Base-by-base conservation (phyloP, 2,888 invertebrate species). In the Drosophila ezoana region DNA sequence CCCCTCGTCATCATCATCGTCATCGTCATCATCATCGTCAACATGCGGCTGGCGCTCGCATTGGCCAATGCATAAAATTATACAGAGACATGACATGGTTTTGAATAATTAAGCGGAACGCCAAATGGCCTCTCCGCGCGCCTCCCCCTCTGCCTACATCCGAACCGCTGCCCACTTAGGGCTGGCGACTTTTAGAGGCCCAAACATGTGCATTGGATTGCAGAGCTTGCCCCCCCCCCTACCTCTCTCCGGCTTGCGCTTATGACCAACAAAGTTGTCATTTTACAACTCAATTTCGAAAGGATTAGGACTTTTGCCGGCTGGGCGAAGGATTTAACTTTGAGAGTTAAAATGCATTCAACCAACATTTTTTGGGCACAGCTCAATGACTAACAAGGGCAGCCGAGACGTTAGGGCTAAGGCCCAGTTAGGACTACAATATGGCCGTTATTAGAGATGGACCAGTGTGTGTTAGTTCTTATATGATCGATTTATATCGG, bases 11-110 rank as follows among this genome's bases (percentile, higher is more conserved):
- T 65, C 66, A 51, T 65, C 58, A 51, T 49, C 57, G 51, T 66
- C 47, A 51, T 37, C 47, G 47, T 37, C 61, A 43, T 23, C 51
- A 35, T 18, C 45, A 32, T 35, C 68, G 40, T 37, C 68, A 64
- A 32, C 54, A 54, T 43, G 41, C 37, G 47, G 59, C 57, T 66
- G 82, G 72, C 84, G 81, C 78, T 80, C 75, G 75, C 76, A 74
- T 87, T 81, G 81, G 87, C 84, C 85, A 88, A 87, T 91, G 90
- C 90, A 91, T 90, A 90, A 86, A 90, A 91, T 91, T 91, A 91
- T 91, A 89, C 87, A 83, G 80, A 81, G 81, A 89, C 90, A 89
- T 89, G 90, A 91, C 91, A 87, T 91, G 91, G 89, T 90, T 91
- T 91, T 91, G 90, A 91, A 91, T 91, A 91, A 91, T 91, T 91